Evolutionary conservation across 2,113 vertebrate genomes (phyloP), one percentile per base, ranked within the genome.

Genomic region (Zeus faber): DNA sequence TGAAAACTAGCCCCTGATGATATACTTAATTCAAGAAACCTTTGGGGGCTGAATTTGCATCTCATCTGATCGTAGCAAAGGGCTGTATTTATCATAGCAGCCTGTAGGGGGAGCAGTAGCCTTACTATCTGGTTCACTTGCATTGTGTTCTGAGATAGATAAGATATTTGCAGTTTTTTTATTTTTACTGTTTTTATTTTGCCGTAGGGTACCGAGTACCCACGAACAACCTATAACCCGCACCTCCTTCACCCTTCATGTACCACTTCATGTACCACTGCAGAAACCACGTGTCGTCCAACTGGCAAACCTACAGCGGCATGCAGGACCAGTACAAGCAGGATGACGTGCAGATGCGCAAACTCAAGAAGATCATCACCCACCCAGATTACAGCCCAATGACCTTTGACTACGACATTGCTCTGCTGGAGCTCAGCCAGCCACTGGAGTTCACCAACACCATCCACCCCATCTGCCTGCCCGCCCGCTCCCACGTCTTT

Each of bases 221-320:
- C n/a, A n/a, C n/a, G n/a, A 29, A 29, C 27, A 29, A 5, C 27
- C 4, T 29, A 9, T 29, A 9, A 2, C 33, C 1, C 33, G 11
- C n/a, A n/a, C n/a, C n/a, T n/a, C n/a, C n/a, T n/a, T n/a, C n/a
- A n/a, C n/a, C n/a, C n/a, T n/a, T n/a, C n/a, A n/a, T n/a, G n/a
- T n/a, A 13, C 16, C n/a, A 17, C 5, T 20, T 17, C 41, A 50
- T 65, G 2, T 4, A 5, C 13, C 23, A 0, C 43, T 7, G 18
- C 85, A 98, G 96, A 0, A 88, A 95, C 69, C 81, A 58, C 0
- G 24, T 89, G 0, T 14, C 83, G 29, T 41, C 20, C 2, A 54
- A 74, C 29, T 97, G 95, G 95, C 85, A 60, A 0, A 91, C 92
- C 16, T 98, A 88, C 80, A 88, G 95, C 67, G 96, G 96, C 11